Evolutionary conservation across 1,140 invertebrate genomes (phyloP).

Genomic region (Halictus rubicundus): DNA sequence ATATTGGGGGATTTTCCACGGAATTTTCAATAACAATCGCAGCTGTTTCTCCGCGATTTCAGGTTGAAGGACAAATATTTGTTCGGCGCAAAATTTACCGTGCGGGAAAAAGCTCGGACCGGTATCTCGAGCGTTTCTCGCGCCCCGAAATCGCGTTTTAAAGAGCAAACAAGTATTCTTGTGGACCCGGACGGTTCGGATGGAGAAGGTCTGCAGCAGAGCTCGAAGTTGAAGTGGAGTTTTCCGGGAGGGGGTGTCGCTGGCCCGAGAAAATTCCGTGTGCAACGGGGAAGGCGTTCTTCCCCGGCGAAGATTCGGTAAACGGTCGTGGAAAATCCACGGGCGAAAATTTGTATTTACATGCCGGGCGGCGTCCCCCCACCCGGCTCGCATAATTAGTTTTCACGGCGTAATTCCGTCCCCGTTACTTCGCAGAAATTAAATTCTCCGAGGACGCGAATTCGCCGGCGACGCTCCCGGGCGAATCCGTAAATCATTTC

Average conservation of each 20-base stretch:
- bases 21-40: too few species aligned
- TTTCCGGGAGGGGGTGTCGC: too few species aligned
- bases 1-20: too few species aligned
- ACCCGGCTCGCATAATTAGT: constrained; percentile 21
- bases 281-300: neutral
- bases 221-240: neutral
- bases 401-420: constrained; percentile 27
- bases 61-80: neutral
- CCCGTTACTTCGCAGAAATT: constrained; percentile 10
- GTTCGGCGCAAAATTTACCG: neutral
- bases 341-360: constrained; percentile 25
- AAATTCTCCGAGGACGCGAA: neutral
- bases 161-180: constrained; percentile 1
- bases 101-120: neutral
- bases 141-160: neutral
- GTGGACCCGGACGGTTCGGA: neutral
- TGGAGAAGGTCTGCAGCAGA: neutral
- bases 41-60: too few species aligned
- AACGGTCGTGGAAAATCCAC: neutral
- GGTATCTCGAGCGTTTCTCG: neutral
- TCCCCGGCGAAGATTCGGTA: neutral
- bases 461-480: neutral
- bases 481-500: neutral
- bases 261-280: too few species aligned
- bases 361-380: neutral